Base-by-base conservation (phyloP, 2,888 invertebrate species). In the Hirtodrosophila duncani region DNA sequence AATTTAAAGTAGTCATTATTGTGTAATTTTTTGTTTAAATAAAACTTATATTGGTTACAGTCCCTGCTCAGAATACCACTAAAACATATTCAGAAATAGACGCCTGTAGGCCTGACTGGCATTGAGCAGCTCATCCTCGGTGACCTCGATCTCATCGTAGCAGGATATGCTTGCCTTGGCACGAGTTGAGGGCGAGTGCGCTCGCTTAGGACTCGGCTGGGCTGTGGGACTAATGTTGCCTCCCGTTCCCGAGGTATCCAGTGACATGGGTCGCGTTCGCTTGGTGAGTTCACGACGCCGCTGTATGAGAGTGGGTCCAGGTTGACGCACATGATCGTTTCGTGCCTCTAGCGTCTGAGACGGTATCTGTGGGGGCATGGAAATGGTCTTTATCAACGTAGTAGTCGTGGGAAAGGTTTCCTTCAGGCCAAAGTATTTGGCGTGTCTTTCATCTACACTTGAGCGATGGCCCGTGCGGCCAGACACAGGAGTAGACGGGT, bases 371-470 rank as follows among this genome's bases (percentile, higher is more conserved):
- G 29, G 41, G 0, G 48, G 42, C 29, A 66, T 27, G 4, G 65
- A 59, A 3, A 34, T 48, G 0, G 53, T 42, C 20, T 67, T 58
- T 3, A 41, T 11, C 43, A 61, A 8, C 3, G 45, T 46, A 2
- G 60, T 46, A 5, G 56, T 55, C 8, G 51, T 37, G 3, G 9
- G 34, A 38, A 10, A 45, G 24, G 18, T 45, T 14, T 56, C 34
- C 14, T 39, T 27, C 0, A 80, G 18, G 2, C 86, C 86, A 62
- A 86, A 86, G 57, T 83, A 86, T 52, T 85, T 85, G 11, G 83
- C 84, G 45, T 63, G 77, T 21, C 83, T 84, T 3, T 81, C 71
- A 39, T 82, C 77, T 14, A 83, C 38, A 30, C 50, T 6, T 42
- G 52, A 30, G 6, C 46, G 52, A 27, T 27, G 29, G 4, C 52